These are phyloP conservation scores for Arothron firmamentum DNA, from an alignment of 2,113 vertebrate species.

Conservation along the genomic window DNA sequence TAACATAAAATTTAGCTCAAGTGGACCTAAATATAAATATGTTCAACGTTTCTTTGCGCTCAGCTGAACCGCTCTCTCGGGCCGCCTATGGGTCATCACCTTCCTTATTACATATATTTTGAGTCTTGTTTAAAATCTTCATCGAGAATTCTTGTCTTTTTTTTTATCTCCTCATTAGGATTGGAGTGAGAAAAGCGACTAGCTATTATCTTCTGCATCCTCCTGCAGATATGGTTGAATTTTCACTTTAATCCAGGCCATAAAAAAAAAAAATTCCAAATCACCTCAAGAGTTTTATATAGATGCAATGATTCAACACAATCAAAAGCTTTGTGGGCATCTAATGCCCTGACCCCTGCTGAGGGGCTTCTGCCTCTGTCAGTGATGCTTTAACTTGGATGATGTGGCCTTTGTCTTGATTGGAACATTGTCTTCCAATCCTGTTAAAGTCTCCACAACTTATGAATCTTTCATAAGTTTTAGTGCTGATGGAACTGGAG, in stretches of 20 bases:
- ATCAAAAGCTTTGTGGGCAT: no score
- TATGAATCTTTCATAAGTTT: neutral
- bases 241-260: no score
- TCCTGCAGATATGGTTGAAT: no score
- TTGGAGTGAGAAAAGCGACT: conserved; percentile 24
- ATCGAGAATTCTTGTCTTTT: conserved; percentile 16
- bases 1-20: no score
- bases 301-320: no score
- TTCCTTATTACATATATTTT: conserved; percentile 9
- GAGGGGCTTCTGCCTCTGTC: neutral
- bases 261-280: no score
- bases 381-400: neutral
- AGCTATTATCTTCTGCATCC: no score
- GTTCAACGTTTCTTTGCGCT: neutral
- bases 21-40: no score
- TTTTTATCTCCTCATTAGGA: neutral
- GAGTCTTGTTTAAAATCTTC: conserved; percentile 19
- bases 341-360: neutral
- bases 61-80: no score
- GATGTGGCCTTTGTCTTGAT: neutral
- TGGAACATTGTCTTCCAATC: conserved; percentile 25
- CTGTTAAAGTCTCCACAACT: neutral
- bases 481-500: neutral
- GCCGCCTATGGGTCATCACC: no score
- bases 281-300: no score